phyloP scores from a whole-genome alignment of 2,113 vertebrate genomes.

The Penelope pileata region DNA sequence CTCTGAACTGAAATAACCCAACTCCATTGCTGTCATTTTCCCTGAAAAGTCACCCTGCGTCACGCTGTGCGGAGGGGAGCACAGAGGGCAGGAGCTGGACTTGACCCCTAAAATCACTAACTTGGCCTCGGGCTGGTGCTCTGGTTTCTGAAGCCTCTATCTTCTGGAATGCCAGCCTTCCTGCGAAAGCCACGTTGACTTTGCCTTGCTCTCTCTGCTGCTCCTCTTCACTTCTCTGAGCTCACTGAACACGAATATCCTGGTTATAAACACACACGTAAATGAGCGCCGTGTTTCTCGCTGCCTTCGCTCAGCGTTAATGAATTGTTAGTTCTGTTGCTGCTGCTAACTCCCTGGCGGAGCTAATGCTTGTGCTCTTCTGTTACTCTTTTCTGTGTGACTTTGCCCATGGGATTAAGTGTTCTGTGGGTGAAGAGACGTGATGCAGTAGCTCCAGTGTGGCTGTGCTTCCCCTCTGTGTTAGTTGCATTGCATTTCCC shows the following conservation, averaged over 20 bases:
- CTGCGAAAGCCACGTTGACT: background rate
- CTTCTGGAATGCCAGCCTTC: conserved; percentile 53
- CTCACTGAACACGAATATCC: conserved; percentile 1
- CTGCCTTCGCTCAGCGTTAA: background rate
- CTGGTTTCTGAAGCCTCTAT: conserved; percentile 26
- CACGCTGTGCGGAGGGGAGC: background rate
- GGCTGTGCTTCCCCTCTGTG: background rate
- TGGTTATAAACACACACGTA: conserved; percentile 18
- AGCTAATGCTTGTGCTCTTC: background rate
- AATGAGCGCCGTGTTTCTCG: background rate
- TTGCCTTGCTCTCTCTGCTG: conserved; percentile 5
- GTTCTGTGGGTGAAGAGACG: background rate
- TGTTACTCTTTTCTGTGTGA: background rate
- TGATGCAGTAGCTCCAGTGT: fast-evolving
- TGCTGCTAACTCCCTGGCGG: background rate
- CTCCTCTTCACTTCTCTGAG: conserved; percentile 5
- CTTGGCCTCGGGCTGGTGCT: background rate
- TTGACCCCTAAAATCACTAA: conserved; percentile 2
- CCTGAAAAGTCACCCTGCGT: conserved; percentile 57
- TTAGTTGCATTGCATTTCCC: background rate
- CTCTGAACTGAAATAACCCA: conserved; percentile 60
- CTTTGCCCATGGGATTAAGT: background rate
- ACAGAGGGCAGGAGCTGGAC: background rate
- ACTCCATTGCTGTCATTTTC: conserved; percentile 45
- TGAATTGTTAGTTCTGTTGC: background rate